Base-by-base conservation (phyloP, 2,888 invertebrate species). In the Chouioia cunea region DNA sequence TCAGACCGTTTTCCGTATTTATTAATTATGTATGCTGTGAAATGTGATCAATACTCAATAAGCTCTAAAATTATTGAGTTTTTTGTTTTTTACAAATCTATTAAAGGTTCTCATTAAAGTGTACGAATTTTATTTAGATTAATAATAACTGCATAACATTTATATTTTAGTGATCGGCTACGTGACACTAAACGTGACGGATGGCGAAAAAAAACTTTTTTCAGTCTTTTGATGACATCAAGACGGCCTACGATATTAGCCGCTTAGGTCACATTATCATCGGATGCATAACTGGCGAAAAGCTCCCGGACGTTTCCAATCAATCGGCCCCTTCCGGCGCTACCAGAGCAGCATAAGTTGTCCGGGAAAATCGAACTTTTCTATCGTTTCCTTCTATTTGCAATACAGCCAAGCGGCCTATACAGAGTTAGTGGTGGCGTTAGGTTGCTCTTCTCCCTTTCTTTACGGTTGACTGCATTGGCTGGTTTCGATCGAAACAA, bases 311-410 rank as follows among this genome's bases (percentile, higher is more conserved):
- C 78, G 82, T 84, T 85, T 85, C 84, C 85, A 85, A 85, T 85
- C 85, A 85, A 85, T 85, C 84, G 84, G 83, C 77, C 79, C 81
- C 84, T 85, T 85, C 83, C 83, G 84, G 82, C 77, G 76, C 77
- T 84, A 85, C 76, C 84, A 85, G 85, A 83, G 83, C 16, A 84
- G 76, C 84, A 85, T 83, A 78, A 85, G 76, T 74, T 68, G 76
- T 56, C 66, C 74, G 82, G 84, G 85, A 85, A 85, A 85, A 85
- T 80, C 85, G 84, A 85, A 85, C 82, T 81, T 83, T 83, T 82
- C 83, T 82, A 83, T 83, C 83, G 81, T 77, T 80, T 80, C 79
- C 77, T 75, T 75, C 76, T 65, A 52, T 62, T 65, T 27, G 60
- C 66, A 43, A 46, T 22, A 46, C 36, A 43, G 27, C 27, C 27